Evolutionary conservation across 2,797 vertebrate species (phyloP), one percentile per base, ranked within the genome.

Genomic region (Xyrichtys novacula): DNA sequence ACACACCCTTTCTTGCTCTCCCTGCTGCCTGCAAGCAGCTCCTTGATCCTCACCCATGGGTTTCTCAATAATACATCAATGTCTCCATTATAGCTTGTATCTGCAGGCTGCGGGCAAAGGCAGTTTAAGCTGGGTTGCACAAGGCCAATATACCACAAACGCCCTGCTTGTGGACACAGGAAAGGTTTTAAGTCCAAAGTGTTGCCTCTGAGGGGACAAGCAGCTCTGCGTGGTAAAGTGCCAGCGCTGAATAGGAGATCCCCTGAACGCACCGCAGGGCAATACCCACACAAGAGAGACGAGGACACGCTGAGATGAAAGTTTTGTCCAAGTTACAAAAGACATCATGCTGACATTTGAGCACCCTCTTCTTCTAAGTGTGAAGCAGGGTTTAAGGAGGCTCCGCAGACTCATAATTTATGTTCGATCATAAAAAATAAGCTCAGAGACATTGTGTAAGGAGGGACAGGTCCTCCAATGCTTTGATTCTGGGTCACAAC

Each of bases 31-130:
- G 76, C 70, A 23, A 83, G 86, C 78, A 66, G 64, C 80, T 86
- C 86, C 91, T 86, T 93, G 90, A 91, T 91, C 87, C 83, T 83
- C 32, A 85, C 90, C 89, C 87, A 53, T 86, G 88, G 90, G 90
- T 92, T 94, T 85, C 93, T 96, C 93, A 95, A 95, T 96, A 95
- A 96, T 95, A 95, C 91, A 96, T 96, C 92, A 85, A 74, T 89
- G 91, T 91, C 93, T 94, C 94, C 94, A 95, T 96, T 95, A 95
- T 95, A 94, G 94, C 92, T 92, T 89, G 90, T 93, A 77, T 85
- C 91, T 85, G 5, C 84, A 87, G 83, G 84, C 88, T 65, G 66
- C 71, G 88, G 93, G 91, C 88, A 84, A 74, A 74, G 63, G 83
- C 82, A 89, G 92, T 90, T 91, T 93, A 89, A 90, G 91, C 85